Conservation (phyloP, 2,113 vertebrate species). For the Paraplagusia blochii region DNA sequence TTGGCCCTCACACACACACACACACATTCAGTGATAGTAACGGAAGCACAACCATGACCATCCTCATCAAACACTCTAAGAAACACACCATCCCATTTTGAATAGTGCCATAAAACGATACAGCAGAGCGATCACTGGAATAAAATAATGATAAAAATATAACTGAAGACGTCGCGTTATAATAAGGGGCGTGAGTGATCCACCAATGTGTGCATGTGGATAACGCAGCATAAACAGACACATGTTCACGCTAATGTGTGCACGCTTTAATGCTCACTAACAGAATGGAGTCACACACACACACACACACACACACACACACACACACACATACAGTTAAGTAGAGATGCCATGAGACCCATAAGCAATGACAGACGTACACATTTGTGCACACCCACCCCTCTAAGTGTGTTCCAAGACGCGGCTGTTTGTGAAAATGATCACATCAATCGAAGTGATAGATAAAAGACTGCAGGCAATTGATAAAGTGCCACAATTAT, state of each 20-base stretch:
- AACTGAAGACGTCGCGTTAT: slow-evolving; percentile 38
- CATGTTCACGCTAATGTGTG: not conserved
- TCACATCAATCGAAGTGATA: slow-evolving; percentile 79
- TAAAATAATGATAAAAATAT: slow-evolving; percentile 24
- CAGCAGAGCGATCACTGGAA: slow-evolving; percentile 22
- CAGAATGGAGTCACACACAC: slow-evolving; percentile 3
- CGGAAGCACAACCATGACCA: slow-evolving; percentile 27
- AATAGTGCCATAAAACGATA: slow-evolving; percentile 49
- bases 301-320: slow-evolving; percentile 4
- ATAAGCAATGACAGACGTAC: slow-evolving; percentile 22
- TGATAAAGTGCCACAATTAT: slow-evolving; percentile 79
- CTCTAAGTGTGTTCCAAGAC: slow-evolving; percentile 52
- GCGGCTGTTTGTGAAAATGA: slow-evolving; percentile 73
- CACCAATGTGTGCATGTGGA: slow-evolving; percentile 7
- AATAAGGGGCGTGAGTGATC: slow-evolving; percentile 15
- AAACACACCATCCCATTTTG: slow-evolving; percentile 40
- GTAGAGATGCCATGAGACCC: slow-evolving; percentile 40
- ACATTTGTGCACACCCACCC: slow-evolving; percentile 10
- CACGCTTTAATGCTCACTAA: slow-evolving; percentile 2
- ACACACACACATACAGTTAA: slow-evolving; percentile 6
- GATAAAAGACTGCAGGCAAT: slow-evolving; percentile 76
- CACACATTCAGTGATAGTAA: slow-evolving; percentile 21
- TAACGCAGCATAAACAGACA: slow-evolving; percentile 10
- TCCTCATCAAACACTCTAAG: slow-evolving; percentile 48
- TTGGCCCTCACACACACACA: not conserved